Base-by-base conservation (phyloP, 2,113 vertebrate species). In the Tor tambroides region DNA sequence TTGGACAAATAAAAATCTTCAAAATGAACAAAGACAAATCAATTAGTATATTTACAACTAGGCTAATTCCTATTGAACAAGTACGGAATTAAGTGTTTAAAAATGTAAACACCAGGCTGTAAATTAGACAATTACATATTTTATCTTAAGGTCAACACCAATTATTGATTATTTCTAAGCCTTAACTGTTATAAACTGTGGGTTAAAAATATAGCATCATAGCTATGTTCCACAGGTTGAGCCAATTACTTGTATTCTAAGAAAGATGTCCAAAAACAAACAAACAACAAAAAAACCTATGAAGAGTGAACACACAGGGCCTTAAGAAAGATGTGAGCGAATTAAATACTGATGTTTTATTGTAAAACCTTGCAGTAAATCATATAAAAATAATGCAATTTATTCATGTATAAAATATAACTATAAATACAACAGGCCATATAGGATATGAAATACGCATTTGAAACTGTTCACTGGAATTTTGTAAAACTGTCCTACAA, bases 221-320 rank as follows among this genome's bases (percentile, higher is more conserved):
- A 26, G 12, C 12, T 17, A 72, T 12, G 21, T 72, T 72, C 2
- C 35, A 41, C 35, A 72, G 69, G 5, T 14, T 26, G 12, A 3
- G 2, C 11, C 41, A 76, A 46, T 46, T 46, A 76, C 41, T 75
- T 43, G 71, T n/a, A 43, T 43, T 6, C 38, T n/a, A 76, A 75
- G 41, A 78, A 21, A 21, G 46, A 5, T 5, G 7, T 30, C 56
- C 56, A 59, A 59, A 59, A 59, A 9, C 7, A 10, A 56, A n/a
- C n/a, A n/a, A 15, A 49, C 6, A 28, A 65, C n/a, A 72, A 35
- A 46, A 59, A 76, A 75, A 46, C 72, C 82, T 85, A 76, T 28
- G 61, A 78, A 79, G 80, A 91, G 89, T 89, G 87, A 91, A 92
- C 86, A 92, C 89, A 91, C 87, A 89, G 87, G 90, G 86, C 87